phyloP scores from a whole-genome alignment of 2,113 vertebrate species.

The Limanda limanda region DNA sequence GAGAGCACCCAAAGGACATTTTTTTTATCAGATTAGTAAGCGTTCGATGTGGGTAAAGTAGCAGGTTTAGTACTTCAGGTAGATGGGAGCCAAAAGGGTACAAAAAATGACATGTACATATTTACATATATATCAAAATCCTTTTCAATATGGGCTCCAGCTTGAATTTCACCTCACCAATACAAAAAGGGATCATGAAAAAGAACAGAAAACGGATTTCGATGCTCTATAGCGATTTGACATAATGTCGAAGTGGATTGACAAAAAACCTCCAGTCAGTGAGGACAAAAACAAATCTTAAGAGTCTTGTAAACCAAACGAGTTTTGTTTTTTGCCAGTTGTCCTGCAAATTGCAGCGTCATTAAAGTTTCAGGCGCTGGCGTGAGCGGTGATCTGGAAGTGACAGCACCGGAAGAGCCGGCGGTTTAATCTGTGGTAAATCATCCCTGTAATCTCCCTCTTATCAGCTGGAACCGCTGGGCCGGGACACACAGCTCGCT shows the following conservation, averaged over 20 bases:
- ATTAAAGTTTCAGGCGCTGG: not conserved
- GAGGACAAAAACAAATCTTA: not conserved
- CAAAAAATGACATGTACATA: not conserved
- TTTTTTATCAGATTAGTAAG: no score
- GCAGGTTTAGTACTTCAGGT: no score
- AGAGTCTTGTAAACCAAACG: constrained; percentile 1
- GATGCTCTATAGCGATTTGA: constrained; percentile 60
- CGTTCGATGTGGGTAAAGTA: no score
- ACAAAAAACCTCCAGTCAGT: constrained; percentile 34
- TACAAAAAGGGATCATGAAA: constrained; percentile 69
- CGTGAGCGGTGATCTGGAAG: not conserved
- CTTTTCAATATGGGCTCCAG: constrained; percentile 15
- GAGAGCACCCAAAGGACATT: no score
- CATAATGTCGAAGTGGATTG: constrained; percentile 8
- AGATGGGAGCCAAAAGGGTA: not conserved
- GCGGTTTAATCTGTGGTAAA: constrained; percentile 68
- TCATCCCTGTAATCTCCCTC: constrained; percentile 76
- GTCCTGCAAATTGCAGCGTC: not conserved
- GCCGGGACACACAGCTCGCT: constrained; percentile 28
- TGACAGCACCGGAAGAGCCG: constrained; percentile 16
- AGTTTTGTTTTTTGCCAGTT: not conserved
- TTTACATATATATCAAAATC: not conserved
- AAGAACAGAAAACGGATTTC: constrained; percentile 70
- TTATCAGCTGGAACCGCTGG: constrained; percentile 59
- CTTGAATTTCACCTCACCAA: constrained; percentile 49